Evolutionary conservation across 2,797 vertebrate species (phyloP), one percentile per base, ranked within the genome.

Genomic region (Helostoma temminkii): DNA sequence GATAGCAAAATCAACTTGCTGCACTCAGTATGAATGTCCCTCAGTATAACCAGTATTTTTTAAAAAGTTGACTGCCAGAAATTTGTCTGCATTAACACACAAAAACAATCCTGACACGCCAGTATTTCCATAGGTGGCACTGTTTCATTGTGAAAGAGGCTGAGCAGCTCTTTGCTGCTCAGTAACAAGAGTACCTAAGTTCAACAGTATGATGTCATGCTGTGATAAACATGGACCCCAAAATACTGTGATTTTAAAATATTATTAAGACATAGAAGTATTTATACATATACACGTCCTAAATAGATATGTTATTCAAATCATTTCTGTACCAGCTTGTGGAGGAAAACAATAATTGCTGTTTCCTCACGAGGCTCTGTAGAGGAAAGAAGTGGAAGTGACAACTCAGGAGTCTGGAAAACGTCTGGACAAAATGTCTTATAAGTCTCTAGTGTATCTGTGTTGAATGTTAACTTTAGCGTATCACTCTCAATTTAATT

Each of bases 101-200:
- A 5, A 64, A 66, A 14, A 3, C 32, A 50, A 37, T 43, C 34
- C 54, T 21, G 46, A 28, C 24, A 9, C 43, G 50, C 9, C 11
- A 14, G 11, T 26, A 0, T 74, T 55, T 77, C 89, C 63, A 80
- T 90, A 92, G 91, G 87, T 88, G 91, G 91, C 88, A 78, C 82
- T 91, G 89, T 89, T 91, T 89, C 87, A 76, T 77, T 37, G 32
- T 80, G 62, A 53, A 66, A 85, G 69, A 80, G 39, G 28, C 26
- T 36, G 32, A 0, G 11, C 2, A 26, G 56, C 55, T 64, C 53
- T 85, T 61, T 71, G 88, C 80, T 83, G 80, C 83, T 66, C 74
- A 86, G 83, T 84, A 75, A 85, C 81, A 88, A 72, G 34, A 57
- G 66, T 76, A 54, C 46, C 53, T 58, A 19, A 25, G 54, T 57